Evolutionary conservation across 2,113 vertebrate genomes (phyloP), one percentile per base, ranked within the genome.

Genomic region (Tetrao urogallus): DNA sequence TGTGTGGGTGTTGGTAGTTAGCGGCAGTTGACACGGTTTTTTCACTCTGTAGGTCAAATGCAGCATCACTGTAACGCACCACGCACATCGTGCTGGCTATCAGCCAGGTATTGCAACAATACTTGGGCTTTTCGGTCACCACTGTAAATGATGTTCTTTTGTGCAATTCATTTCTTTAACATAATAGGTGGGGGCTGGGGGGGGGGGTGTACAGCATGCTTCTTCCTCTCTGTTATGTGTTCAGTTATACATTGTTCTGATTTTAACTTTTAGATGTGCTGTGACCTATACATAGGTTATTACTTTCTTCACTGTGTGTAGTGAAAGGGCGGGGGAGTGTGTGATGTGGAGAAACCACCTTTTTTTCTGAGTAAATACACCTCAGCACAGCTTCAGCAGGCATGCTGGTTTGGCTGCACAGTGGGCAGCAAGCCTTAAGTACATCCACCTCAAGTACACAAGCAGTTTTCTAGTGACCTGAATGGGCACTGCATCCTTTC

Each of bases 11-110:
- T 78, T 92, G 69, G 95, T 88, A 96, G 95, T 93, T 97, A 89
- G 95, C 94, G 94, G 97, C 94, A 92, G 93, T 94, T 97, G 97
- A 97, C 97, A 96, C 95, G 91, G 82, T 67, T 94, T 97, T 97
- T 95, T 96, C 92, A 80, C 77, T 97, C 95, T 97, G 97, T 97
- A 98, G 97, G 97, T 98, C 98, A 97, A 95, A 96, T 40, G 15
- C 82, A 80, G 78, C 86, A 22, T 92, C 93, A 92, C 89, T 90
- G 71, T 93, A 90, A 75, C 61, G 50, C 66, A 56, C 56, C 30
- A 25, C 1, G 38, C 38, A n/a, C 81, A 87, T 93, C 63, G 18
- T 48, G 5, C 80, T 91, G 96, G 90, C 94, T 95, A 48, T 69
- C 89, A 83, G 76, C 93, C 79, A 92, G 66, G 34, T 90, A 94